A percentile compares a stretch with the other conserved stretches of the same genome.
Conservation (phyloP, 2,797 vertebrate genomes). For the Tangara arthus region DNA sequence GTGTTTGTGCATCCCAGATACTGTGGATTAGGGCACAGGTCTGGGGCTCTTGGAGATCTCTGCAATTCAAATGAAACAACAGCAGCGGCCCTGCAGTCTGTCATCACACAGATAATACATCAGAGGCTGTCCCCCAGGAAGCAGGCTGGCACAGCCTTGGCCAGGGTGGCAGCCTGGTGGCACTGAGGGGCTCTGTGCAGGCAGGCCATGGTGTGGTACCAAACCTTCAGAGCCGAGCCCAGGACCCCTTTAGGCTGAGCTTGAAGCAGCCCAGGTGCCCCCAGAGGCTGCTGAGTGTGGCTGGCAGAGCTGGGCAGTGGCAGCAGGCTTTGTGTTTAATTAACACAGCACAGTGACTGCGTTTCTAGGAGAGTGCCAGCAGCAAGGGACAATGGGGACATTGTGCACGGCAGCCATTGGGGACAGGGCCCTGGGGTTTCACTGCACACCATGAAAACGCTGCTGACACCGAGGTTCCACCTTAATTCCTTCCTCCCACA, state of each 20-base stretch:
- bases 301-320: background rate
- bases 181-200: rapidly evolving
- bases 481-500: background rate
- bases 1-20: background rate
- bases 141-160: background rate
- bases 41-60: background rate
- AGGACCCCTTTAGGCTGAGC: too few relatives aligned
- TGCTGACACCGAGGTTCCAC: background rate
- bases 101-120: background rate
- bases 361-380: background rate
- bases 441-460: background rate
- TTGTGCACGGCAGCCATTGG: rapidly evolving
- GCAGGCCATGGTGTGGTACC: background rate
- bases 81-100: background rate
- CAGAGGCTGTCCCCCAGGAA: background rate
- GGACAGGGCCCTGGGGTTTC: background rate
- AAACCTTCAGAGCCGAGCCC: rapidly evolving
- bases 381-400: background rate
- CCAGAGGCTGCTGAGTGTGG: background rate
- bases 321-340: conserved; percentile 10
- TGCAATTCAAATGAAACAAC: background rate
- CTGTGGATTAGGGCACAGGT: background rate
- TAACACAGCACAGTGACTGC: background rate
- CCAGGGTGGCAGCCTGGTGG: rapidly evolving
- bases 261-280: background rate